phyloP scores from a whole-genome alignment of 2,888 invertebrate species.

The Protophormia terraenovae region DNA sequence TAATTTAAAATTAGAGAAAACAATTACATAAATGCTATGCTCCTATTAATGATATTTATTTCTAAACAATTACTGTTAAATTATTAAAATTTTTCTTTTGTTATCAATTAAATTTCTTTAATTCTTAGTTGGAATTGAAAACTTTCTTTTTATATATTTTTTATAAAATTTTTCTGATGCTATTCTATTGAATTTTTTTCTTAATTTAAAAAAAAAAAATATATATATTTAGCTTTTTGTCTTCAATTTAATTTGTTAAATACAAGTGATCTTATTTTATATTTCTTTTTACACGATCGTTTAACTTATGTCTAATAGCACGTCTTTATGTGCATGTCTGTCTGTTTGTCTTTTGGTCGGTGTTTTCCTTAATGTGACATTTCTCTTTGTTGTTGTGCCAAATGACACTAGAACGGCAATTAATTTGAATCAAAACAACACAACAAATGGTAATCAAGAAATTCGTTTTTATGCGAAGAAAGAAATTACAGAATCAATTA shows the following conservation, averaged over 20 bases:
- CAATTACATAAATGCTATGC: too few species aligned
- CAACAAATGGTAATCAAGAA: neutral
- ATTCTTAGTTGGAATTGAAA: too few species aligned
- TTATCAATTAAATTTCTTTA: too few species aligned
- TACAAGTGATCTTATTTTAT: neutral
- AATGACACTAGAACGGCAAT: conserved; percentile 76
- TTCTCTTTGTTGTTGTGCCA: conserved; percentile 79
- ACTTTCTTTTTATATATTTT: too few species aligned
- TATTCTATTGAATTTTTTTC: neutral
- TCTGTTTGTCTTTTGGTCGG: conserved; percentile 21
- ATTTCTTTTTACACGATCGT: conserved; percentile 6
- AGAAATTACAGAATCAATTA: conserved; percentile 1
- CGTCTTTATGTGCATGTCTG: neutral
- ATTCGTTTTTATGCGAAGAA: neutral
- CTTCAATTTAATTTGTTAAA: conserved; percentile 2
- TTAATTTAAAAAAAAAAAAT: neutral
- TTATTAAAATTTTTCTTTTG: too few species aligned
- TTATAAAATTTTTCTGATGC: neutral
- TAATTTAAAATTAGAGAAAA: too few species aligned
- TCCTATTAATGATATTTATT: too few species aligned
- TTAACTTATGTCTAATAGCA: neutral
- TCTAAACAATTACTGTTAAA: too few species aligned
- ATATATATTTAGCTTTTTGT: neutral
- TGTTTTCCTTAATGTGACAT: conserved; percentile 72
- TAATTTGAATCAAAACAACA: conserved; percentile 72